phyloP scores from a whole-genome alignment of 1,140 invertebrate species.

The Chionoecetes opilio region DNA sequence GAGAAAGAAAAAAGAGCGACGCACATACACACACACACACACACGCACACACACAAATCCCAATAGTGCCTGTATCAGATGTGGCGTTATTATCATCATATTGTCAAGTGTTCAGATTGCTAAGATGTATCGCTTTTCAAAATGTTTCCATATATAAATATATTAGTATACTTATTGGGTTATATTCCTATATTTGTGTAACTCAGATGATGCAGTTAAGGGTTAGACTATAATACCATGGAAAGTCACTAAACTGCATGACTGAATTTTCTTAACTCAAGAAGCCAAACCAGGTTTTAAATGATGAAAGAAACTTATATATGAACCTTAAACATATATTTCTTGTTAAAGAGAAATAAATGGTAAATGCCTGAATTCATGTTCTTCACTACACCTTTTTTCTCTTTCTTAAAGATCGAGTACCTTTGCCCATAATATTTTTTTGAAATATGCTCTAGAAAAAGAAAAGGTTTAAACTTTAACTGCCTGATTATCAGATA shows the following conservation, averaged over 20 bases:
- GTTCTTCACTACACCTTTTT: background rate
- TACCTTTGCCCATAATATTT: too few relatives aligned
- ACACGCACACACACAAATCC: background rate
- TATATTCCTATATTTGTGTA: constrained; percentile 11
- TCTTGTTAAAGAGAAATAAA: constrained; percentile 3
- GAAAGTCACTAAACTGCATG: background rate
- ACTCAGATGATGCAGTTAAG: constrained; percentile 4
- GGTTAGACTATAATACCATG: background rate
- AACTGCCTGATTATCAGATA: too few relatives aligned
- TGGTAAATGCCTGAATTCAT: background rate
- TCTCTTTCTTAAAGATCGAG: too few relatives aligned
- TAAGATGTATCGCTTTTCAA: background rate
- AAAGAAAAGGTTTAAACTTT: too few relatives aligned
- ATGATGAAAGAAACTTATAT: background rate
- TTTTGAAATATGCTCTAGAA: too few relatives aligned
- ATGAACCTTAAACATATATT: background rate
- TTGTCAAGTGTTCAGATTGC: background rate
- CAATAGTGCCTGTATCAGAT: constrained; percentile 19
- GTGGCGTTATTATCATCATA: background rate
- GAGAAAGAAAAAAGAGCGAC: background rate
- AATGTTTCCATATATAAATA: background rate
- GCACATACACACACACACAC: background rate
- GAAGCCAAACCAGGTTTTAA: constrained; percentile 17
- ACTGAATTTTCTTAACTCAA: background rate
- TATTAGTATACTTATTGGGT: background rate